Evolutionary conservation across 2,797 vertebrate species (phyloP).

Genomic region (Leptoclinus maculatus): DNA sequence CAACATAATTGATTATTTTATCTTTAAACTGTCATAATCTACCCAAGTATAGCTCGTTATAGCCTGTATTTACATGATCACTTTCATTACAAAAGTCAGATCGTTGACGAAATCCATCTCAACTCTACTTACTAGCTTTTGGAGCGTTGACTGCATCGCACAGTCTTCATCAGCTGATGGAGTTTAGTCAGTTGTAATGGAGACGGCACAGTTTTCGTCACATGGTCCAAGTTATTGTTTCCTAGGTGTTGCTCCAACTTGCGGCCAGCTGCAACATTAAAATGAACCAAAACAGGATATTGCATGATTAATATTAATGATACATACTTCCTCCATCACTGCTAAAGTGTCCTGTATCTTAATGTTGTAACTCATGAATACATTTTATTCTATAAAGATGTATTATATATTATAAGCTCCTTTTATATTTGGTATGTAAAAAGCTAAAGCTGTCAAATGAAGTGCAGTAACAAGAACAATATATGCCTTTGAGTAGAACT

Average conservation of each 20-base stretch:
- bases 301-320: neutral
- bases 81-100: neutral
- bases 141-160: neutral
- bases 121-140: neutral
- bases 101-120: neutral
- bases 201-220: neutral
- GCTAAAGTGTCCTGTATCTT: too few species aligned
- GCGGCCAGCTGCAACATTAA: neutral
- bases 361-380: neutral
- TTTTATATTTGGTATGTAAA: slow-evolving; percentile 1
- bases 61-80: neutral
- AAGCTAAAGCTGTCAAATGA: neutral
- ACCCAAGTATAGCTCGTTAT: neutral
- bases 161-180: neutral
- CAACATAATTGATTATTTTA: neutral
- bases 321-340: neutral
- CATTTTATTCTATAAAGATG: neutral
- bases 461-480: neutral
- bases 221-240: neutral
- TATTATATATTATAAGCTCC: neutral
- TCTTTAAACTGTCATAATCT: neutral
- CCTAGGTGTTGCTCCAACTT: neutral
- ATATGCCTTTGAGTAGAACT: neutral
- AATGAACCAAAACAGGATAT: neutral
- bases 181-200: neutral